Evolutionary conservation across 1,140 invertebrate genomes (phyloP).

Genomic region (Nasonia giraulti): DNA sequence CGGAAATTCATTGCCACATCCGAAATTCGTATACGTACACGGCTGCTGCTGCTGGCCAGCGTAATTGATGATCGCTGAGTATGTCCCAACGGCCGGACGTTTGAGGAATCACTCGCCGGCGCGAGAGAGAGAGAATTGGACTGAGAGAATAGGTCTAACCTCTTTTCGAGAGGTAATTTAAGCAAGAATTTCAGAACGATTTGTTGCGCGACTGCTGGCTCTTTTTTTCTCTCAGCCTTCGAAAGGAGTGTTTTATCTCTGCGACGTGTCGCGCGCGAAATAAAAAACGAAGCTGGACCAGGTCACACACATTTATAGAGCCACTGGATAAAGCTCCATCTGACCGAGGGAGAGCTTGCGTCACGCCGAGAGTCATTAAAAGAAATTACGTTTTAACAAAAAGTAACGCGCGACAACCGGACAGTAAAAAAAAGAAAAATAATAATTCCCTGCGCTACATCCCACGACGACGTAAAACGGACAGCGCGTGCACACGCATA

Average conservation of each 20-base stretch:
- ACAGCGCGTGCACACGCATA: not conserved
- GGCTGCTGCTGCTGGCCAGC: not conserved
- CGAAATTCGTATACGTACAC: slow-evolving; percentile 29
- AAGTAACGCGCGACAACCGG: not conserved
- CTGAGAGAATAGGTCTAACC: not conserved
- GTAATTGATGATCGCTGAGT: slow-evolving; percentile 41
- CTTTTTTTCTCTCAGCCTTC: not conserved
- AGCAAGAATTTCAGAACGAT: not conserved
- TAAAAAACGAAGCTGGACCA: not conserved
- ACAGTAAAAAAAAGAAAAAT: not conserved
- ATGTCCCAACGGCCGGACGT: slow-evolving; percentile 19
- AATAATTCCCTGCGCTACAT: not conserved
- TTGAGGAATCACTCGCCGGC: slow-evolving; percentile 14
- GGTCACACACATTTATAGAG: not conserved
- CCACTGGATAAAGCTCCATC: not conserved
- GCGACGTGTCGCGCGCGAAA: too few species aligned
- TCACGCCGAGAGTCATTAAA: not conserved
- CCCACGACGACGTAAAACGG: not conserved
- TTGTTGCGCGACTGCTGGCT: not conserved
- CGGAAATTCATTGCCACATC: slow-evolving; percentile 40
- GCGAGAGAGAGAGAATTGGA: slow-evolving; percentile 18
- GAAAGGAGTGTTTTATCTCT: not conserved
- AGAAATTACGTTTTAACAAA: not conserved
- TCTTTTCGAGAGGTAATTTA: not conserved
- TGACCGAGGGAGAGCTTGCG: too few species aligned